Evolutionary conservation across 2,888 invertebrate species (phyloP), one percentile per base, ranked within the genome.

Genomic region (Ormyrus labotus): DNA sequence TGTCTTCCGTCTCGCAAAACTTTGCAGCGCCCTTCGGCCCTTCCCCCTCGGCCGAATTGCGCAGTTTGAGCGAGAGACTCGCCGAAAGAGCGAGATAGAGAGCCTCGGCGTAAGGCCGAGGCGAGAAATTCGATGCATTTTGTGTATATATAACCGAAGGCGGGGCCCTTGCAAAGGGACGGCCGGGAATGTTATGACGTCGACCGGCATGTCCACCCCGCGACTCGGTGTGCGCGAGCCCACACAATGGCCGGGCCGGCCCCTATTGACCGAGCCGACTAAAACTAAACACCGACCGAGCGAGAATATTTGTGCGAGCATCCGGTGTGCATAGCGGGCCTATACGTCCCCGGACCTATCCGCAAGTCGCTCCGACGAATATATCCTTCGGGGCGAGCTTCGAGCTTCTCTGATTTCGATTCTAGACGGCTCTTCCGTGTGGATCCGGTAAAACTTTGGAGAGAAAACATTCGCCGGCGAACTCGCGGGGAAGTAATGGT

Each of bases 281-380:
- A 58, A 70, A 70, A 58, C 58, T 70, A 70, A 70, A 53, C 53
- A 70, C 13, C 8, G 48, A 53, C 19, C 13, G 53, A 13, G 58
- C 48, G 70, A 19, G 70, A 68, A 70, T 70, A 70, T 70, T 70
- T 70, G 57, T 48, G 48, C 19, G 34, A n/a, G 64, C 13, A 7
- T 64, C 9, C 48, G n/a, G 47, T 63, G 50, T 67, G 19, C 34
- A 53, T 53, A 67, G 34, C 10, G 50, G 13, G 61, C 7, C 61
- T 7, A 9, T 7, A 9, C 3, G 2, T 34, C 34, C 19, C 34
- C 8, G 1, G 8, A 10, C 19, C 8, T 34, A 1, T 61, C 2
- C 34, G 19, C 61, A 34, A 34, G 34, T 34, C 34, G 34, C 34
- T 2, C 34, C 2, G 34, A 34, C 34, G 34, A 34, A 34, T 34